Base-by-base conservation (phyloP, 23 tunicate genomes). In the Aplidium turbinatum region DNA sequence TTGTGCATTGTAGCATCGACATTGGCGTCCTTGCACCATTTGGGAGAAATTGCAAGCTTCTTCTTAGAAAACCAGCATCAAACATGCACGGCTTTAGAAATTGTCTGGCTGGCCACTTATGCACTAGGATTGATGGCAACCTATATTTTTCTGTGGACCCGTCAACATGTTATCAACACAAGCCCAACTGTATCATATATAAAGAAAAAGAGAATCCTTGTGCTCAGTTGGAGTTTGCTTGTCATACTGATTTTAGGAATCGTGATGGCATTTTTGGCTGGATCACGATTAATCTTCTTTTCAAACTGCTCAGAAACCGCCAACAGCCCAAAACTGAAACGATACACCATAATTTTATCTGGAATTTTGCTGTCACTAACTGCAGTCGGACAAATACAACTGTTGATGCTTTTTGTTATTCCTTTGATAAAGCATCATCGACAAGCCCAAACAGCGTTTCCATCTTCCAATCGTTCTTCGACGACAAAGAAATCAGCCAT, bases 191-290 rank as follows among this genome's bases (percentile, higher is more conserved):
- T 82, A 35, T 29, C 51, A 26, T 40, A 72, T 26, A 51, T 61
- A 26, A 23, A 35, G 1, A 62, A 50, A 39, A 73, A 73, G 38
- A 16, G 25, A 22, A 19, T 75, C 29, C 13, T 47, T 1, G 79
- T 50, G 4, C 25, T 68, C 58, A 83, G 89, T 38, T 83, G 80
- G 75, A 35, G 35, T 18, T 45, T 58, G 1, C 40, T 83, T 11
- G 69, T 75, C 0, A 18, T 83, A 55, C 77, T 83, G 24, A 22
- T 75, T 24, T 26, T 83, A 0, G 78, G 89, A 2, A 64, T 55
- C 22, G 69, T 83, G 32, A 83, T 83, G 89, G 63, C 67, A n/a
- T 65, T 83, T 48, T 67, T 83, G 58, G 81, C 89, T 25, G 89
- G 89, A 47, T 83, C 89, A 20, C 50, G 89, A 28, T 34, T 83